phyloP scores from a whole-genome alignment of 2,888 invertebrate genomes.

The Microctonus brassicae region DNA sequence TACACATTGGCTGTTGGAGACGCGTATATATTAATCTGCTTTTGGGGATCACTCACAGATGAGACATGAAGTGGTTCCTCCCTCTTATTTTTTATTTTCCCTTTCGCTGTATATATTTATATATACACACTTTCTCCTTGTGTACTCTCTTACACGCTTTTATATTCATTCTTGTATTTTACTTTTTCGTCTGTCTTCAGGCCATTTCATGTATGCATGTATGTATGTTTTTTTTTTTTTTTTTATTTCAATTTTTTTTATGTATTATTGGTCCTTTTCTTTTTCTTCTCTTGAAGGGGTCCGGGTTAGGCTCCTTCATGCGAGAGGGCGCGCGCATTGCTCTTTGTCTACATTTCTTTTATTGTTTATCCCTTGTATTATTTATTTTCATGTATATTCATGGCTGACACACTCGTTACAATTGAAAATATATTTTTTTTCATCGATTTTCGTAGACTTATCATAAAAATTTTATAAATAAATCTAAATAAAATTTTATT shows the following conservation, averaged over 20 bases:
- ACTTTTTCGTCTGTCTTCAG: not conserved
- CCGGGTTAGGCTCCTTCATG: not conserved
- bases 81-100: not conserved
- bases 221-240: not conserved
- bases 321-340: not conserved
- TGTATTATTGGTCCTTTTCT: not conserved
- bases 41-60: slow-evolving; percentile 11
- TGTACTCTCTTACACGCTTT: not conserved
- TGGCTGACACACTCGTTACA: not conserved
- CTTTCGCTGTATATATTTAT: not conserved
- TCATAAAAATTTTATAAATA: too few species aligned
- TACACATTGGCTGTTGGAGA: slow-evolving; percentile 6
- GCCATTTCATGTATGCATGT: not conserved
- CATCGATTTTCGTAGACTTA: not conserved
- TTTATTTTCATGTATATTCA: not conserved
- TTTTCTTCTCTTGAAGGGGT: not conserved
- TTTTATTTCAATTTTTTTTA: not conserved
- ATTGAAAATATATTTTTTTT: not conserved
- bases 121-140: not conserved
- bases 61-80: not conserved
- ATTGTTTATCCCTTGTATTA: not conserved
- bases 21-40: slow-evolving; percentile 26
- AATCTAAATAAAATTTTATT: too few species aligned
- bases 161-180: not conserved
- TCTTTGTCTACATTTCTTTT: not conserved